phyloP scores from a whole-genome alignment of 2,888 invertebrate species.

The Anodontia alba region DNA sequence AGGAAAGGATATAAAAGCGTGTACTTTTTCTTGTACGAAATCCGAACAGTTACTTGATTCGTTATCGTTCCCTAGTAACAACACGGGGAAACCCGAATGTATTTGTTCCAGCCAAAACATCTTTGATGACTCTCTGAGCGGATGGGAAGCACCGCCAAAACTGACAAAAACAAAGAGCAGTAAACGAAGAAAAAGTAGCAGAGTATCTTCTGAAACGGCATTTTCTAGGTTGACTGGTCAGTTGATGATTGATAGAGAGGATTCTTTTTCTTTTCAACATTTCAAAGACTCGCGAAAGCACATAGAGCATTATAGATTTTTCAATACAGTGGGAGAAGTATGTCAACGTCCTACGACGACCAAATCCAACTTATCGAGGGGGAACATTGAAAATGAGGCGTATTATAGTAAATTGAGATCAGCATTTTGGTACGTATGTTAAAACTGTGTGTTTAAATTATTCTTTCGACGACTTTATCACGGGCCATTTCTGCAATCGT shows the following conservation, averaged over 20 bases:
- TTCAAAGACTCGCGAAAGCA: constrained; percentile 42
- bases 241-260: constrained; percentile 2
- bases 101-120: constrained; percentile 27
- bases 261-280: constrained; percentile 44
- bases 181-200: constrained; percentile 19
- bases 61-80: background rate
- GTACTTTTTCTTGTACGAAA: background rate
- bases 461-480: no score
- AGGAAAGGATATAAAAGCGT: background rate
- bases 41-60: background rate
- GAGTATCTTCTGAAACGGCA: constrained; percentile 17
- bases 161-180: constrained; percentile 30
- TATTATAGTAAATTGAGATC: constrained; percentile 45
- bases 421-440: background rate
- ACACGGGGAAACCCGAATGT: constrained; percentile 4
- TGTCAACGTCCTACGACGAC: constrained; percentile 25
- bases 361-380: background rate
- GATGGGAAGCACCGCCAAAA: constrained; percentile 39
- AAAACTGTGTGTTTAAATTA: no score
- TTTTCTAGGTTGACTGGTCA: constrained; percentile 39
- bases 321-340: constrained; percentile 52
- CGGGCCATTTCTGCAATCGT: no score
- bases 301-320: constrained; percentile 57
- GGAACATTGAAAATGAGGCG: constrained; percentile 23
- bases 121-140: constrained; percentile 26